phyloP scores from a whole-genome alignment of 2,113 vertebrate species.

The Gymnobelideus leadbeateri region DNA sequence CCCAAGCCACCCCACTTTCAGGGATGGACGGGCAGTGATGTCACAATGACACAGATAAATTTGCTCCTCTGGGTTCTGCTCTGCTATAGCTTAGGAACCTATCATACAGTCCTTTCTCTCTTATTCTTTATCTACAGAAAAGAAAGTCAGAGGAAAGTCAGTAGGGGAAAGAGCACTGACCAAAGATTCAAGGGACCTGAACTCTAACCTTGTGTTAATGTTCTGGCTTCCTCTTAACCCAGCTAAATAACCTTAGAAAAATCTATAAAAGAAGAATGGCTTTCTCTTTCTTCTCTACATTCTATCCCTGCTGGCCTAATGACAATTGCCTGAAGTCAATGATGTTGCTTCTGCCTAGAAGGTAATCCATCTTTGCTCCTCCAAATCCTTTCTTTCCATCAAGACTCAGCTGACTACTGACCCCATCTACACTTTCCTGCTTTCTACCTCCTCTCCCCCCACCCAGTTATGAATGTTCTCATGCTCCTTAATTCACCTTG shows the following conservation, averaged over 20 bases:
- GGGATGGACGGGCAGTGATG: not conserved
- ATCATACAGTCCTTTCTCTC: not conserved
- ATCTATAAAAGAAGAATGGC: not conserved
- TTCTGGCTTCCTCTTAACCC: not conserved
- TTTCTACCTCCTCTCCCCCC: not conserved
- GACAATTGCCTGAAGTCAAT: not conserved
- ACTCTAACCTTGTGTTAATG: not conserved
- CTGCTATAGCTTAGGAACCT: not conserved
- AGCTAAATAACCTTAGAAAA: not conserved
- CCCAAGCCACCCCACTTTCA: not conserved
- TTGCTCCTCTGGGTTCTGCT: not conserved
- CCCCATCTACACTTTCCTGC: not conserved
- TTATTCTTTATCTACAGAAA: not conserved
- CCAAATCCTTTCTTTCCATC: not conserved
- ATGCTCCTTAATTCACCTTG: not conserved
- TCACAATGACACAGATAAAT: not conserved
- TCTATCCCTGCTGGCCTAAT: not conserved
- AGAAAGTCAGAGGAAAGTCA: not conserved
- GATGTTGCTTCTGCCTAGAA: not conserved
- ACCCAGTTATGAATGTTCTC: not conserved
- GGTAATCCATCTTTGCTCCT: not conserved
- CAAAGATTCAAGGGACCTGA: not conserved
- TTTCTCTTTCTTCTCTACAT: not conserved
- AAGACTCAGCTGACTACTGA: not conserved
- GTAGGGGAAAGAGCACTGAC: not conserved